These are phyloP conservation scores for Xiphophorus hellerii DNA, from an alignment of 2,113 vertebrate species.

Conservation along the genomic window DNA sequence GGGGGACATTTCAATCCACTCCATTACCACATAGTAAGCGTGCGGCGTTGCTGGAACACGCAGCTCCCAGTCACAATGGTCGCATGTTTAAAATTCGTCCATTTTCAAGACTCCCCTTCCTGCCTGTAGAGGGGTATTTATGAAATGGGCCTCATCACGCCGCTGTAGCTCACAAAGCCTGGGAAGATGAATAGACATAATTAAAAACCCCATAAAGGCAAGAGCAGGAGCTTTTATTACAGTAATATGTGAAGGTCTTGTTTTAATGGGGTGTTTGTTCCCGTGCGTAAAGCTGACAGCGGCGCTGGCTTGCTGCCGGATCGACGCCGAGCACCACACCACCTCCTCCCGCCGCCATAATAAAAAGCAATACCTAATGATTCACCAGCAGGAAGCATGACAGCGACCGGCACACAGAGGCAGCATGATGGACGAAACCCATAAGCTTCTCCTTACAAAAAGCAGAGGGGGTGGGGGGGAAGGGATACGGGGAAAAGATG, in stretches of 20 bases:
- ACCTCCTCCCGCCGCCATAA: slow-evolving; percentile 23
- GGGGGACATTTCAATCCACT: slow-evolving; percentile 44
- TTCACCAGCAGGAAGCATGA: slow-evolving; percentile 48
- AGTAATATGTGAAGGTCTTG: slow-evolving; percentile 71
- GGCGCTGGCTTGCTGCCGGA: slow-evolving; percentile 47
- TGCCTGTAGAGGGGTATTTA: slow-evolving; percentile 42
- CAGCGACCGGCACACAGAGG: slow-evolving; percentile 31
- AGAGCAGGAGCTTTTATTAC: slow-evolving; percentile 72
- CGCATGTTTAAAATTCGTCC: slow-evolving; percentile 52
- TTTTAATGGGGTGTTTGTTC: slow-evolving; percentile 78
- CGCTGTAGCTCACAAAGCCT: slow-evolving; percentile 67
- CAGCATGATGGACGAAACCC: slow-evolving; percentile 5
- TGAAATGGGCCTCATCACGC: slow-evolving; percentile 67
- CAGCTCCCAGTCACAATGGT: slow-evolving; percentile 30
- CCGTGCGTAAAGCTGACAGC: slow-evolving; percentile 54
- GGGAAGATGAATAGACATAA: slow-evolving; percentile 78
- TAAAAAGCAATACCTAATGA: slow-evolving; percentile 71
- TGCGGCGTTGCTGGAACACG: neutral
- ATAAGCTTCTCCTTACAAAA: neutral
- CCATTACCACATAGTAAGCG: slow-evolving; percentile 14
- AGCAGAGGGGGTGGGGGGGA: neutral
- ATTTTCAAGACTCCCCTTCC: slow-evolving; percentile 35
- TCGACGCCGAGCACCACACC: slow-evolving; percentile 28
- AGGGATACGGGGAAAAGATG: neutral
- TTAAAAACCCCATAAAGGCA: slow-evolving; percentile 78